A percentile compares a stretch with the other conserved stretches of the same genome.
phyloP scores from a whole-genome alignment of 2,888 invertebrate genomes.

The Yponomeuta plumbellus region DNA sequence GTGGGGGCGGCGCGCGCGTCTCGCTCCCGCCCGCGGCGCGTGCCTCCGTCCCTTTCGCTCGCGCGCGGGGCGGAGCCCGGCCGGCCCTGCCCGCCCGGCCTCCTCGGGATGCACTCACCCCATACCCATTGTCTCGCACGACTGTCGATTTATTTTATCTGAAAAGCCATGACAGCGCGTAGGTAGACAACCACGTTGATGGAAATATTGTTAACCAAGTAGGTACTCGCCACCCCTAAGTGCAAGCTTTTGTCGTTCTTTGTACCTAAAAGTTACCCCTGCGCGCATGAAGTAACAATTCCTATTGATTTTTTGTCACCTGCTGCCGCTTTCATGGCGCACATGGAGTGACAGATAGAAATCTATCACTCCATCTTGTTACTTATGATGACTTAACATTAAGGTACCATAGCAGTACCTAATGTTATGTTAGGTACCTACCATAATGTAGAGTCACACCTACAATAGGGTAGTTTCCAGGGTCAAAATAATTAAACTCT shows the following conservation, averaged over 20 bases:
- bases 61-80: conserved; percentile 24
- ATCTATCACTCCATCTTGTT: too few species aligned
- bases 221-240: conserved; percentile 22
- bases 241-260: conserved; percentile 6
- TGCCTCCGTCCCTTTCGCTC: conserved; percentile 31
- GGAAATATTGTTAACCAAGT: conserved; percentile 23
- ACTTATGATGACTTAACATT: too few species aligned
- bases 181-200: conserved; percentile 9
- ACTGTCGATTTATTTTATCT: conserved; percentile 22
- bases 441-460: too few species aligned
- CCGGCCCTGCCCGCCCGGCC: conserved; percentile 34
- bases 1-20: conserved; percentile 21
- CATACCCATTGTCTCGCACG: conserved; percentile 22
- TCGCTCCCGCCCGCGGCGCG: conserved; percentile 35
- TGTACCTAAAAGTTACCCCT: conserved; percentile 12
- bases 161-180: conserved; percentile 17
- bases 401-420: too few species aligned
- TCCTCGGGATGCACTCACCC: conserved; percentile 23
- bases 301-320: conserved; percentile 11
- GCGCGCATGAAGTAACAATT: conserved; percentile 4
- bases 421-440: too few species aligned
- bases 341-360: too few species aligned
- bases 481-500: too few species aligned
- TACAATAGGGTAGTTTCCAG: too few species aligned
- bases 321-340: background rate